Percentiles rank a stretch among this genome's conserved stretches.
Conservation (phyloP, 2,797 vertebrate genomes). For the Fundulus diaphanus region DNA sequence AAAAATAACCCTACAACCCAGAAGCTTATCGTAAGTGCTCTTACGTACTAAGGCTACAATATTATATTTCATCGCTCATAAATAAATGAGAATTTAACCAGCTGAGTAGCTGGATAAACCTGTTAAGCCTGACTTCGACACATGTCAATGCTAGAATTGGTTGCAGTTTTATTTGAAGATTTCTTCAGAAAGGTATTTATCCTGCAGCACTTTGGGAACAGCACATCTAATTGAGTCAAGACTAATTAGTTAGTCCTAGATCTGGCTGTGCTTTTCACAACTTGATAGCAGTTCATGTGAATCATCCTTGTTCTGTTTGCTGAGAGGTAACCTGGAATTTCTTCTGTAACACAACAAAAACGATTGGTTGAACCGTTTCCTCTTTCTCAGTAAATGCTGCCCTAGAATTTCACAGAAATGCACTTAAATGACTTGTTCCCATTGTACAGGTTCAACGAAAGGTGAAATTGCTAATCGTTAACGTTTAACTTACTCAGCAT, state of each 20-base stretch:
- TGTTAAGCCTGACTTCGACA: neutral
- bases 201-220: neutral
- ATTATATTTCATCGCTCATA: neutral
- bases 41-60: neutral
- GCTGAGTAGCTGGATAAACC: neutral
- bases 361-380: slow-evolving; percentile 37
- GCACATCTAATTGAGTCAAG: slow-evolving; percentile 12
- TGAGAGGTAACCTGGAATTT: slow-evolving; percentile 37
- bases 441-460: neutral
- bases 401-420: neutral
- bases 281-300: slow-evolving; percentile 24
- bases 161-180: neutral
- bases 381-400: slow-evolving; percentile 53
- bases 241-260: neutral
- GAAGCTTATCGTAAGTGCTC: neutral
- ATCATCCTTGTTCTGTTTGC: slow-evolving; percentile 1
- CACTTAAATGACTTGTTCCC: slow-evolving; percentile 14
- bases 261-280: neutral
- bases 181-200: slow-evolving; percentile 2
- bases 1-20: no score
- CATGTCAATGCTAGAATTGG: neutral
- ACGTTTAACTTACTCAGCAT: neutral
- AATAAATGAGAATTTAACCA: neutral
- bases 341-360: slow-evolving; percentile 19
- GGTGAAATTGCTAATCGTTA: slow-evolving; percentile 31